Evolutionary conservation across 2,113 vertebrate genomes (phyloP).

Genomic region (Megaleporinus macrocephalus): DNA sequence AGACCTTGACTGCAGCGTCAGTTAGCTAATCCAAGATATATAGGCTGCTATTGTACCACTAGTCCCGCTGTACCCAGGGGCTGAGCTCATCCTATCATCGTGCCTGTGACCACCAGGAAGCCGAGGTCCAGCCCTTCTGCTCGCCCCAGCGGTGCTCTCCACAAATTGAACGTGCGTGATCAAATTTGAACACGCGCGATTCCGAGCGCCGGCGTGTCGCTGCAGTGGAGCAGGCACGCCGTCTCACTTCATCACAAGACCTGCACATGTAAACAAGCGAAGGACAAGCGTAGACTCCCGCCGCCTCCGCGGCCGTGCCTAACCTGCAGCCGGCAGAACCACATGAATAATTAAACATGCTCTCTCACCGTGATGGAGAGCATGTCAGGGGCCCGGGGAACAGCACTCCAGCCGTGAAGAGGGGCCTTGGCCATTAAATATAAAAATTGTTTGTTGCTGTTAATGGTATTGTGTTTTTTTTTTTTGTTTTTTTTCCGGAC

Average conservation of each 20-base stretch:
- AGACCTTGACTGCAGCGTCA: too few relatives aligned
- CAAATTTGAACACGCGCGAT: conserved; percentile 10
- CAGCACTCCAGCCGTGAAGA: conserved; percentile 62
- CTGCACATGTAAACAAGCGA: conserved; percentile 66
- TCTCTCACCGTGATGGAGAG: conserved; percentile 69
- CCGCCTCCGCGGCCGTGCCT: conserved; percentile 46
- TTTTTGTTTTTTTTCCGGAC: conserved; percentile 59
- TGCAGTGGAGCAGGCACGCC: neutral
- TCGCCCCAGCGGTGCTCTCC: neutral
- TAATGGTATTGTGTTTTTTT: conserved; percentile 68
- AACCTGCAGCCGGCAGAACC: conserved; percentile 62
- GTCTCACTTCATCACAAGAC: conserved; percentile 63
- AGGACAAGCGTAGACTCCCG: conserved; percentile 18
- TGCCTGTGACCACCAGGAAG: conserved; percentile 49
- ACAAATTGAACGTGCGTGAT: neutral
- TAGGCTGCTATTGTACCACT: too few relatives aligned
- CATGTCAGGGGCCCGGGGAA: conserved; percentile 50
- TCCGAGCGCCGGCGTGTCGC: neutral
- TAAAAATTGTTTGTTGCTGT: conserved; percentile 69
- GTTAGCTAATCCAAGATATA: too few relatives aligned
- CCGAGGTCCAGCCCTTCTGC: neutral
- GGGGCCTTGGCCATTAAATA: conserved; percentile 69
- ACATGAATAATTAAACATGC: conserved; percentile 75
- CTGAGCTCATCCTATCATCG: conserved; percentile 56
- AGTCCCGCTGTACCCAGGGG: conserved; percentile 6